Percentiles rank a stretch among this genome's conserved stretches.
Conservation (phyloP, 2,113 vertebrate species). For the Bagarius yarrelli region DNA sequence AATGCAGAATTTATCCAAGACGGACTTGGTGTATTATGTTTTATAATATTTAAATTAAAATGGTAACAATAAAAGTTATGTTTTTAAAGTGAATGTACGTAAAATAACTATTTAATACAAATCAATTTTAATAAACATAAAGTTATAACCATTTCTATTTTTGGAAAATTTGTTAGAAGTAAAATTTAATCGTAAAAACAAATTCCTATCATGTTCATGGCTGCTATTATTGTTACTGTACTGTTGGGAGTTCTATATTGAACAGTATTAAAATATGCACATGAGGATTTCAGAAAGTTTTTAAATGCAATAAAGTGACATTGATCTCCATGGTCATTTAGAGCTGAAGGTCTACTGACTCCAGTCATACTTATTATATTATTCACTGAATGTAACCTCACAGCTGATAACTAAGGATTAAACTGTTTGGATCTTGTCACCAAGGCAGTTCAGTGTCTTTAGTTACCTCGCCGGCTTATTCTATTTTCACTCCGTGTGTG, state of each 20-base stretch:
- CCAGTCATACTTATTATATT: neutral
- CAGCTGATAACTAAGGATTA: neutral
- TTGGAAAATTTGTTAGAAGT: no score
- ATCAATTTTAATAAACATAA: neutral
- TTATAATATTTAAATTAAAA: neutral
- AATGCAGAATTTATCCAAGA: neutral
- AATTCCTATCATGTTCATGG: neutral
- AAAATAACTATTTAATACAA: neutral
- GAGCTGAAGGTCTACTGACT: conserved; percentile 7
- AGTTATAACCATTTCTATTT: neutral
- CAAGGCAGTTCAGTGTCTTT: conserved; percentile 15
- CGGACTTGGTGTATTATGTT: neutral
- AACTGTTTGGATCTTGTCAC: conserved; percentile 30
- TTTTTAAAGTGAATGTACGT: neutral
- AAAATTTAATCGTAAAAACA: neutral
- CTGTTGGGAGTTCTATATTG: no score
- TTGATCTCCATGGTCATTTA: neutral
- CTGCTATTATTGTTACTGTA: neutral
- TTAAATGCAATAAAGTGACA: neutral
- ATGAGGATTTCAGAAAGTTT: neutral
- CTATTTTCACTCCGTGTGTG: neutral
- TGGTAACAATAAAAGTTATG: neutral
- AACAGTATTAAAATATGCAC: neutral
- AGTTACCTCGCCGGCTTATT: conserved; percentile 20
- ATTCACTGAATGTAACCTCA: conserved; percentile 21